These are phyloP conservation scores for Genyomyrus donnyi DNA, from an alignment of 2,113 vertebrate species.

Conservation along the genomic window DNA sequence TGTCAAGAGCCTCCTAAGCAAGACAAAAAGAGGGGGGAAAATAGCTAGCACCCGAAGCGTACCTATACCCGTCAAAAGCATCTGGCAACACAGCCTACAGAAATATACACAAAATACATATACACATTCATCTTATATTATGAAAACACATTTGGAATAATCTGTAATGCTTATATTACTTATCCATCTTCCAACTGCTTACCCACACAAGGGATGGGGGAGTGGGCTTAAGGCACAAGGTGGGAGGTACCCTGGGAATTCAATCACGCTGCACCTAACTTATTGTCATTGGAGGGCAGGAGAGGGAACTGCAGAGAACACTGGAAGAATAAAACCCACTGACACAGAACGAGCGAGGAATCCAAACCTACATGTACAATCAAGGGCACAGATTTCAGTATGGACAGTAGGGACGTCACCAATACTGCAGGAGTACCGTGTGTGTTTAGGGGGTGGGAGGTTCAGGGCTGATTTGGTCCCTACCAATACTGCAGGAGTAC, in stretches of 20 bases:
- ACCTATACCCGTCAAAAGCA: background rate
- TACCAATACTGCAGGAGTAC: background rate
- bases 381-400: background rate
- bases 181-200: too few relatives aligned
- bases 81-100: background rate
- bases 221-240: background rate
- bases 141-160: too few relatives aligned
- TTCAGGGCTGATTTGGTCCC: background rate
- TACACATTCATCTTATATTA: background rate
- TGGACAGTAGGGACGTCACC: background rate
- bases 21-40: background rate
- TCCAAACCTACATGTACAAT: background rate
- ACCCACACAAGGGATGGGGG: too few relatives aligned
- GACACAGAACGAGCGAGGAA: background rate
- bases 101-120: background rate
- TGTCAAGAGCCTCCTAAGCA: conserved; percentile 76
- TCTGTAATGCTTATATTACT: background rate
- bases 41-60: background rate
- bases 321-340: too few relatives aligned
- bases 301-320: too few relatives aligned
- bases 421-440: background rate
- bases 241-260: background rate
- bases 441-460: background rate
- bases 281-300: background rate
- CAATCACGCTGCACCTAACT: background rate